Evolutionary conservation across 1,140 invertebrate genomes (phyloP).

Genomic region (Sinonovacula constricta): DNA sequence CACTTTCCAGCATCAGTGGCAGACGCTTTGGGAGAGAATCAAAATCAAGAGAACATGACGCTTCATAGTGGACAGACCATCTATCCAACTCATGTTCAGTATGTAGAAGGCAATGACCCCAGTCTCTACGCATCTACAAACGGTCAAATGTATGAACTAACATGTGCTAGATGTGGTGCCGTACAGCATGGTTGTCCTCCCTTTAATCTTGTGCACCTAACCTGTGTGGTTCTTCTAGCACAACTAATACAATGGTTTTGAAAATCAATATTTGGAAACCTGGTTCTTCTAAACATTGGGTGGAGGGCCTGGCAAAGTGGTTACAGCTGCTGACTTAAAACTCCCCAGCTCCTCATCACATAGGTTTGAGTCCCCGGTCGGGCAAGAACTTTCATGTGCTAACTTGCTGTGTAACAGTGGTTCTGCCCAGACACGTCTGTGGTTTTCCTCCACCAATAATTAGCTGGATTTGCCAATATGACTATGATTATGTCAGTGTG

Average conservation of each 20-base stretch:
- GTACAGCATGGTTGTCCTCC: conserved; percentile 32
- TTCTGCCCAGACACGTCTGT: no score
- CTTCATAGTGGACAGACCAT: conserved; percentile 74
- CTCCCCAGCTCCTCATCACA: no score
- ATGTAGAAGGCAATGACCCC: conserved; percentile 85
- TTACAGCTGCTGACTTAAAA: no score
- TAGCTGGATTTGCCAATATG: no score
- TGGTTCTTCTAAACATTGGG: neutral
- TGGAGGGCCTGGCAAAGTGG: no score
- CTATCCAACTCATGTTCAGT: conserved; percentile 84
- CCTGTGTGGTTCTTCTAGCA: neutral
- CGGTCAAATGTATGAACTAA: conserved; percentile 82
- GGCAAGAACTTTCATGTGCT: no score
- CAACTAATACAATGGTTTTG: neutral
- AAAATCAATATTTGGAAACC: neutral
- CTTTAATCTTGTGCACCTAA: neutral
- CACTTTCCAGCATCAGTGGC: conserved; percentile 60
- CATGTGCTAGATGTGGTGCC: conserved; percentile 56
- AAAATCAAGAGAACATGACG: conserved; percentile 72
- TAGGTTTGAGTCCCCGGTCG: no score
- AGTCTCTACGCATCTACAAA: conserved; percentile 85
- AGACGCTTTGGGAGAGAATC: conserved; percentile 50
- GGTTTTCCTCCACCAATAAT: no score
- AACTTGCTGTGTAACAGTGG: no score
- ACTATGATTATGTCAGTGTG: no score